Evolutionary conservation across 2,888 invertebrate species (phyloP).

Genomic region (Exephanes ischioxanthus): DNA sequence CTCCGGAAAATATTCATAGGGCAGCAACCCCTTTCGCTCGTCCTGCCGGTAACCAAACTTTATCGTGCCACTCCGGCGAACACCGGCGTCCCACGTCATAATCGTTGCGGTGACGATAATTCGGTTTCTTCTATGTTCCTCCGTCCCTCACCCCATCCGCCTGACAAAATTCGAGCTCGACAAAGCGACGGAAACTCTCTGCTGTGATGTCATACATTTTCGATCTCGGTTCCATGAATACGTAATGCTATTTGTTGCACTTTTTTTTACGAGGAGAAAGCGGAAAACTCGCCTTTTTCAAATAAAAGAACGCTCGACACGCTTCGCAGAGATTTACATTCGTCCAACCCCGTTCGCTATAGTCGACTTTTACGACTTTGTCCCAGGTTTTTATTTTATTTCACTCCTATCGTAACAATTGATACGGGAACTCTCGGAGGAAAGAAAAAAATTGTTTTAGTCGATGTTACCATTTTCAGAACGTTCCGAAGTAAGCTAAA

Average conservation of each 20-base stretch:
- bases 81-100: conserved; percentile 28
- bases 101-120: conserved; percentile 52
- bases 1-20: conserved; percentile 39
- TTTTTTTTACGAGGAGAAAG: background rate
- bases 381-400: background rate
- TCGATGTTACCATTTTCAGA: background rate
- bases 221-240: conserved; percentile 1
- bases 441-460: background rate
- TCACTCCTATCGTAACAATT: background rate
- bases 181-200: background rate
- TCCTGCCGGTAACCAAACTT: conserved; percentile 34
- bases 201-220: background rate
- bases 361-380: background rate
- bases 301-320: background rate
- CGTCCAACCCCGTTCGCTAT: background rate
- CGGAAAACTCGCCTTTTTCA: background rate
- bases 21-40: conserved; percentile 25
- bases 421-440: background rate
- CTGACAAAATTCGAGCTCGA: background rate
- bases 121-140: conserved; percentile 28
- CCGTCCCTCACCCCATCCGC: background rate
- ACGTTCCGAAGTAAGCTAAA: background rate
- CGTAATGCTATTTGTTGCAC: background rate
- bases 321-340: background rate
- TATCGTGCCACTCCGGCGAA: conserved; percentile 31